Percentiles rank a stretch among this genome's conserved stretches.
Evolutionary conservation across 2,113 vertebrate genomes (phyloP).

Genomic region (Cololabis saira): DNA sequence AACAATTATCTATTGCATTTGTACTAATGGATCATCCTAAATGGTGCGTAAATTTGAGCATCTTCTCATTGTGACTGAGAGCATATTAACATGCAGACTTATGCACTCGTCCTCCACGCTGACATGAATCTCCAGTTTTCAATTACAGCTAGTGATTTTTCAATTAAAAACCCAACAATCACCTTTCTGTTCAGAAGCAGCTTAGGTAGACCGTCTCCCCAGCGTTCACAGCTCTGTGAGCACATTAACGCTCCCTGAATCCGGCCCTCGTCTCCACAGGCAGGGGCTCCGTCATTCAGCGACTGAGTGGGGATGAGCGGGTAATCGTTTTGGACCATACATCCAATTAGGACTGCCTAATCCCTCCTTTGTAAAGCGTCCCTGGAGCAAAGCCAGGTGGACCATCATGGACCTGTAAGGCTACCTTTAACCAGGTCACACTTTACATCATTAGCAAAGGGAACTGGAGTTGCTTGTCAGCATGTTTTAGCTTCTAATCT

Average conservation of each 20-base stretch:
- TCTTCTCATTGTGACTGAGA: too few species aligned
- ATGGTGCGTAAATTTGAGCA: too few species aligned
- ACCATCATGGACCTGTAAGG: constrained; percentile 37
- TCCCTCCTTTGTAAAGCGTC: constrained; percentile 68
- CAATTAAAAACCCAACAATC: not conserved
- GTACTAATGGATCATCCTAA: too few species aligned
- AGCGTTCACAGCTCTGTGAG: constrained; percentile 35
- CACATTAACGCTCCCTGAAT: constrained; percentile 49
- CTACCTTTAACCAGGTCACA: constrained; percentile 22
- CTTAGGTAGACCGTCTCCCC: not conserved
- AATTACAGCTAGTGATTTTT: too few species aligned
- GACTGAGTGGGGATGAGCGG: constrained; percentile 6
- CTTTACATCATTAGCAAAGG: too few species aligned
- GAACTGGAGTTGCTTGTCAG: too few species aligned
- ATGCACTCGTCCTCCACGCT: too few species aligned
- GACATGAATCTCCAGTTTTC: too few species aligned
- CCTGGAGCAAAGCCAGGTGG: constrained; percentile 54
- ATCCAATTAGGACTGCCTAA: constrained; percentile 73
- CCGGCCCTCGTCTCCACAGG: constrained; percentile 38
- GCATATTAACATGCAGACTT: too few species aligned
- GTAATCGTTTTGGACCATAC: constrained; percentile 58
- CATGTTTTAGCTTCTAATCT: too few species aligned
- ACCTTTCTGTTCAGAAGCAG: not conserved
- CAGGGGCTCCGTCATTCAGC: too few species aligned
- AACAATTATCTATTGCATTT: too few species aligned